Percentiles rank a stretch among this genome's conserved stretches.
Conservation (phyloP, 2,888 invertebrate species). For the Metallyticus violacea region DNA sequence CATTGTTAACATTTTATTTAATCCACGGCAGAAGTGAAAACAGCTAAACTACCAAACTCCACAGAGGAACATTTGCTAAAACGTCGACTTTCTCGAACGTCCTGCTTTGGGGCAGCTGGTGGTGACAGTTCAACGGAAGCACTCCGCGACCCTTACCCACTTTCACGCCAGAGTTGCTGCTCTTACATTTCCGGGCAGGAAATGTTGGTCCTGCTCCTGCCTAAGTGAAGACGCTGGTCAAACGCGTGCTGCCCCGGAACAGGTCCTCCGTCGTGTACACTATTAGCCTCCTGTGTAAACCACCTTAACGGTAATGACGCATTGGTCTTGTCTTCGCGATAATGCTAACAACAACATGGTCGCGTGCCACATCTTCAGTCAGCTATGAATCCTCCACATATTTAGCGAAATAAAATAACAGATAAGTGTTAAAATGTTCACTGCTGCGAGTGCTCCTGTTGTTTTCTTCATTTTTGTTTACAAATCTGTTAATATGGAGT, state of each 20-base stretch:
- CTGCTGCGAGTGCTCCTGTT: too few species aligned
- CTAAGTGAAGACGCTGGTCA: slow-evolving; percentile 13
- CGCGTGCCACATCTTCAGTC: neutral
- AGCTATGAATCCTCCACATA: too few species aligned
- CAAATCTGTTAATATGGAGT: too few species aligned
- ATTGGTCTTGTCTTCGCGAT: neutral
- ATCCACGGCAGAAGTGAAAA: too few species aligned
- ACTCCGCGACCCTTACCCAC: neutral
- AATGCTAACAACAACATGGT: neutral
- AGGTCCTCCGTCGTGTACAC: neutral
- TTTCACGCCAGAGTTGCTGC: neutral
- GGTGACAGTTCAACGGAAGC: neutral
- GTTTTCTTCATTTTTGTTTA: too few species aligned
- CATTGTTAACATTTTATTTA: too few species aligned
- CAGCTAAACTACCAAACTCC: too few species aligned
- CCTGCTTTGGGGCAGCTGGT: neutral
- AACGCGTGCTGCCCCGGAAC: neutral
- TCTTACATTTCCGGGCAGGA: neutral
- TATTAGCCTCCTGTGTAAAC: too few species aligned
- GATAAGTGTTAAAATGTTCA: too few species aligned
- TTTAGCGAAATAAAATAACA: too few species aligned
- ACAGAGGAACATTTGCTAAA: too few species aligned
- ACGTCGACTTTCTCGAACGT: too few species aligned
- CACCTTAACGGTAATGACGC: neutral
- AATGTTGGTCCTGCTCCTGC: neutral